Evolutionary conservation across 2,888 invertebrate species (phyloP).

Genomic region (Hemaris fuciformis): DNA sequence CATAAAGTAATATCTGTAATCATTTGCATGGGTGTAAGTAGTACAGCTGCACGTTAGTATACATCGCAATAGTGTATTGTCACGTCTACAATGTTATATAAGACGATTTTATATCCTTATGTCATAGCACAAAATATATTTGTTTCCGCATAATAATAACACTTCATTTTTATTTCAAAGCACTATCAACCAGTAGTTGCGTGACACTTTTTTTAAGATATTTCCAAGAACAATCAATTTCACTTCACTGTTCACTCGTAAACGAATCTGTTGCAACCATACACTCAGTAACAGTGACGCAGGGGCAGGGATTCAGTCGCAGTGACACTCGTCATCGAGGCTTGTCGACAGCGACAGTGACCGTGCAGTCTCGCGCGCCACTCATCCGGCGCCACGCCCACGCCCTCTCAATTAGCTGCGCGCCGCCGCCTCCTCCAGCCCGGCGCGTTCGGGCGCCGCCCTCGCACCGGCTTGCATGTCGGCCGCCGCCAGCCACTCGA

Average conservation of each 20-base stretch:
- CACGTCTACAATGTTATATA: neutral
- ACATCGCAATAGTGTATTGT: neutral
- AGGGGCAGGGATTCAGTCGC: neutral
- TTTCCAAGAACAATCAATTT: neutral
- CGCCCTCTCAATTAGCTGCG: constrained; percentile 18
- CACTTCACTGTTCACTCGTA: neutral
- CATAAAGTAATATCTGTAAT: neutral
- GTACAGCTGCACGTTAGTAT: neutral
- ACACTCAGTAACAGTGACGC: no score
- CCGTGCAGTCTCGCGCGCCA: constrained; percentile 52
- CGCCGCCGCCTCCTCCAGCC: constrained; percentile 12
- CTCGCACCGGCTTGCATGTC: constrained; percentile 44
- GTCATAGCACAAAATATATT: neutral
- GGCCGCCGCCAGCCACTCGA: constrained; percentile 71
- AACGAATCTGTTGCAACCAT: neutral
- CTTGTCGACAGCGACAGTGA: constrained; percentile 10
- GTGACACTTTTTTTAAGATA: neutral
- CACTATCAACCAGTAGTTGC: neutral
- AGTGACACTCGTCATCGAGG: neutral
- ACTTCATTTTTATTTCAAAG: constrained; percentile 18
- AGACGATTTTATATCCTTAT: neutral
- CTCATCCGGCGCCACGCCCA: constrained; percentile 73
- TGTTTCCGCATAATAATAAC: neutral
- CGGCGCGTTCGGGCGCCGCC: constrained; percentile 64
- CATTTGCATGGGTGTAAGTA: neutral